phyloP scores from a whole-genome alignment of 2,113 vertebrate genomes.

The Corythaeola cristata region DNA sequence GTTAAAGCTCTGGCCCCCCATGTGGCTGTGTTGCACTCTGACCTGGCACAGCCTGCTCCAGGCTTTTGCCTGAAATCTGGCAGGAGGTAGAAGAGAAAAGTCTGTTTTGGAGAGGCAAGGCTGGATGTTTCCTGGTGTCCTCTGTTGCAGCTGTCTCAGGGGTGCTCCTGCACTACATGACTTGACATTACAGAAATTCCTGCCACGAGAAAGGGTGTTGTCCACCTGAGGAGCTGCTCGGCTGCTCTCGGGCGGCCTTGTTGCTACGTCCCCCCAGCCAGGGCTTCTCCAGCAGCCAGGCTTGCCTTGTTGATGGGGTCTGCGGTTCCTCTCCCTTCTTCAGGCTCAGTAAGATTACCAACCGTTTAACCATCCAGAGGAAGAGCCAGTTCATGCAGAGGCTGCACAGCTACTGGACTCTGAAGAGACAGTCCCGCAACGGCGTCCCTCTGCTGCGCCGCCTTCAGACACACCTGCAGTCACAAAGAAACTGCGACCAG shows the following conservation, averaged over 20 bases:
- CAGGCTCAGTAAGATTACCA: conserved; percentile 97
- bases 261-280: neutral
- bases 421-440: conserved; percentile 97
- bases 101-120: neutral
- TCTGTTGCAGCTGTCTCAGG: neutral
- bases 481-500: conserved; percentile 92
- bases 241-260: neutral
- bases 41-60: neutral
- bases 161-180: neutral
- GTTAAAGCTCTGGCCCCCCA: neutral
- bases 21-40: neutral
- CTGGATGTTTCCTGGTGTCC: neutral
- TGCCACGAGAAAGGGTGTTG: neutral
- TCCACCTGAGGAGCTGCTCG: neutral
- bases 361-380: conserved; percentile 92
- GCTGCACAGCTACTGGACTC: conserved; percentile 97
- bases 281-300: neutral
- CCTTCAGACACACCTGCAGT: conserved; percentile 96
- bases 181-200: neutral
- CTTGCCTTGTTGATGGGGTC: neutral
- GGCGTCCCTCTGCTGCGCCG: conserved; percentile 94
- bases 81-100: neutral
- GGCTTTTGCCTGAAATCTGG: neutral
- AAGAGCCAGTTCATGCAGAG: conserved; percentile 99
- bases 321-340: neutral